Conservation (phyloP, 2,888 invertebrate genomes). For the Nudaria mundana region DNA sequence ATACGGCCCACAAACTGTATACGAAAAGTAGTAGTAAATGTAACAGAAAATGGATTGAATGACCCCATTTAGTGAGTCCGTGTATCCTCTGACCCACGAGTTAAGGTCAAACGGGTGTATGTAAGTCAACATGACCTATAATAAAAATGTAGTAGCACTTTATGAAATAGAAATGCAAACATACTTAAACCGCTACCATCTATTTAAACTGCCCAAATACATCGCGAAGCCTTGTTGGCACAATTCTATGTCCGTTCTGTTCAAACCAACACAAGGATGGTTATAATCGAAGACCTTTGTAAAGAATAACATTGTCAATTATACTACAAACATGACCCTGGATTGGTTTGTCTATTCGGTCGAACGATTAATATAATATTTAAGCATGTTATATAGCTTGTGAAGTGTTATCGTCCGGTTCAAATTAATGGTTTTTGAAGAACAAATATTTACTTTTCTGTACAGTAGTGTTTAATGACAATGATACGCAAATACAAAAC, state of each 20-base stretch:
- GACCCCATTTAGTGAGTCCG: too few relatives aligned
- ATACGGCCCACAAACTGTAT: too few relatives aligned
- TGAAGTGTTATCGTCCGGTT: neutral
- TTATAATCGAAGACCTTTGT: constrained; percentile 28
- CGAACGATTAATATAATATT: neutral
- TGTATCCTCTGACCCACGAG: too few relatives aligned
- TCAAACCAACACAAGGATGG: constrained; percentile 44
- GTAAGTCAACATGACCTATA: too few relatives aligned
- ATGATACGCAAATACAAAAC: too few relatives aligned
- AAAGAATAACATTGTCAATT: constrained; percentile 33
- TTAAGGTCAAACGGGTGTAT: too few relatives aligned
- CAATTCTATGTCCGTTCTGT: constrained; percentile 28
- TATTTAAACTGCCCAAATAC: constrained; percentile 29
- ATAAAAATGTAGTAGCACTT: constrained; percentile 6
- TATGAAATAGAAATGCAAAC: constrained; percentile 9
- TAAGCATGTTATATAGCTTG: neutral
- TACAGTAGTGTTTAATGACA: neutral
- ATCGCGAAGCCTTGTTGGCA: constrained; percentile 28
- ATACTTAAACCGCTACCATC: constrained; percentile 8
- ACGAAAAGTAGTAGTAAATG: too few relatives aligned
- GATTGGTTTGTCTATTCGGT: neutral
- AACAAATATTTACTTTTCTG: neutral
- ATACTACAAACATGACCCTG: neutral
- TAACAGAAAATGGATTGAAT: too few relatives aligned
- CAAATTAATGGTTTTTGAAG: neutral